Base-by-base conservation (phyloP, 2,113 vertebrate species). In the Sylvicapra grimmia region DNA sequence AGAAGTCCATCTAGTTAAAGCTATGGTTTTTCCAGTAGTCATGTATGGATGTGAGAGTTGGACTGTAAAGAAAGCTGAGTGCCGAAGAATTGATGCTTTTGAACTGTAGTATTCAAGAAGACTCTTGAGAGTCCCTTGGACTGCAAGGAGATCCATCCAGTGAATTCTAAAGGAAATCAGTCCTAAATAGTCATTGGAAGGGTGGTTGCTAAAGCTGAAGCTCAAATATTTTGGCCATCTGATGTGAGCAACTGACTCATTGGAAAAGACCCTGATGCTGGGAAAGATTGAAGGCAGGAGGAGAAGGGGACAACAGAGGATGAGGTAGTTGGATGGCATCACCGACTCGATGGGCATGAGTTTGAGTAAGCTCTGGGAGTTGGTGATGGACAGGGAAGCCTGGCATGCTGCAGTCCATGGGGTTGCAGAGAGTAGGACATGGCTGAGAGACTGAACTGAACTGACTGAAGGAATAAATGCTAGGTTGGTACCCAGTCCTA, bases 301-400 rank as follows among this genome's bases (percentile, higher is more conserved):
- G 19, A 23, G 68, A 72, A 40, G 10, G 10, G n/a, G 19, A 72
- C 0, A 0, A 72, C 19, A 72, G 68, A 36, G 18, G n/a, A 36
- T 36, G 10, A 36, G 2, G 65, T 21, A 10, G 65, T 10, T 36
- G 9, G 5, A 40, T 23, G 68, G 19, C n/a, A 72, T 72, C 68
- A 40, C n/a, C 1, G 0, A 23, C 19, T 72, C 8, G 0, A 40
- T 36, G n/a, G n/a, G 11, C n/a, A 40, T 23, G n/a, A 72, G 33
- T 72, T 23, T 72, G n/a, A 72, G 19, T 40, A 40, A 72, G 68
- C 68, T 72, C 33, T 12, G n/a, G n/a, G n/a, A 40, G 68, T 12
- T 36, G 68, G 68, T 72, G 10, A 36, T 72, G 5, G n/a, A 36
- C n/a, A 40, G 18, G n/a, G 68, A 12, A 40, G n/a, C 19, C n/a